A percentile compares a stretch with the other conserved stretches of the same genome.
Conservation (phyloP, 2,888 invertebrate species). For the Agonopterix arenella region DNA sequence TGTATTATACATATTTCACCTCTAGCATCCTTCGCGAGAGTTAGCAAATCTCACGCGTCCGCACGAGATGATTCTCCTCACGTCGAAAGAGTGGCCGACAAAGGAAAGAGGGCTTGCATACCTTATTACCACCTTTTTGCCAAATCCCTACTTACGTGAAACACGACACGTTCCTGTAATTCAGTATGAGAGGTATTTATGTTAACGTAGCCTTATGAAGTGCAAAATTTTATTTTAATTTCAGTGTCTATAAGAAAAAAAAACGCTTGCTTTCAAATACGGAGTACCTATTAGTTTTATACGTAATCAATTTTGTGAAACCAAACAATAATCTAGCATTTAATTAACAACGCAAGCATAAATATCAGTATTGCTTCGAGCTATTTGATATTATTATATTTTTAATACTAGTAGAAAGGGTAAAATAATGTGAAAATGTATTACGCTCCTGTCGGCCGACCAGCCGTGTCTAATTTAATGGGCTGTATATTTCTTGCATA, state of each 20-base stretch:
- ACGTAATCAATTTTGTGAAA: no score
- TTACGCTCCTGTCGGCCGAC: not conserved
- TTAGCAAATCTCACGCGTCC: constrained; percentile 52
- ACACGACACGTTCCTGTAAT: constrained; percentile 58
- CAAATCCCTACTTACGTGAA: constrained; percentile 70
- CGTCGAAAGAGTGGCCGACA: constrained; percentile 74
- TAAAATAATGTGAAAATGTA: not conserved
- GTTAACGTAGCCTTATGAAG: not conserved
- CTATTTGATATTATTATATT: no score
- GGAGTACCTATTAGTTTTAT: no score
- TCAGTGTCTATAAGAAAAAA: no score
- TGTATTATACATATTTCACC: constrained; percentile 49
- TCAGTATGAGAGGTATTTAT: constrained; percentile 37
- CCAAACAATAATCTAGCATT: not conserved
- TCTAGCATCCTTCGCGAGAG: constrained; percentile 50
- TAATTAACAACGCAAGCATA: no score
- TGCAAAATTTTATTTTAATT: no score
- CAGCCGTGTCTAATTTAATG: constrained; percentile 5
- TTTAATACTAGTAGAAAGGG: no score
- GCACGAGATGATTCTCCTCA: constrained; percentile 58
- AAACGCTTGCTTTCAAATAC: no score
- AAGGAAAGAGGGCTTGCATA: constrained; percentile 75
- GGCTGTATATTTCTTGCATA: constrained; percentile 22
- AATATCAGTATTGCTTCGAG: no score
- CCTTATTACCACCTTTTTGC: constrained; percentile 74